A percentile compares a stretch with the other conserved stretches of the same genome.
These are phyloP conservation scores for Notodonta dromedarius DNA, from an alignment of 2,888 invertebrate genomes.

Conservation along the genomic window DNA sequence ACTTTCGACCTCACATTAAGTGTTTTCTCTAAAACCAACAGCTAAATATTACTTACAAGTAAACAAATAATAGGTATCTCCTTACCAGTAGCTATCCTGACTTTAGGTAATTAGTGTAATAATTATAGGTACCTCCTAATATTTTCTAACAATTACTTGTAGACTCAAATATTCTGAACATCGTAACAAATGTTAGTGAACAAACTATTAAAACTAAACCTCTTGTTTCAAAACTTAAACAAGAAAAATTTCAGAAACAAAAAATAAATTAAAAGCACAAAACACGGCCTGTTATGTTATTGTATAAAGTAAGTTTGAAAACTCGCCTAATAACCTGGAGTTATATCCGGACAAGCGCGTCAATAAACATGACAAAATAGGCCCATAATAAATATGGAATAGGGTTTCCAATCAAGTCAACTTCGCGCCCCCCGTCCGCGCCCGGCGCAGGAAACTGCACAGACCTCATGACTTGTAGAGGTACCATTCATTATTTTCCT, in stretches of 20 bases:
- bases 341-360: constrained; percentile 62
- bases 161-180: too few species aligned
- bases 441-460: constrained; percentile 51
- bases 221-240: too few species aligned
- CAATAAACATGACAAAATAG: constrained; percentile 81
- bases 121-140: too few species aligned
- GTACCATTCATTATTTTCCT: constrained; percentile 3
- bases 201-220: too few species aligned
- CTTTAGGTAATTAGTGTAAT: too few species aligned
- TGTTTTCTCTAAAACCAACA: constrained; percentile 62
- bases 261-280: constrained; percentile 1
- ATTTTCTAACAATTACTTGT: too few species aligned
- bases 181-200: too few species aligned
- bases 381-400: constrained; percentile 83
- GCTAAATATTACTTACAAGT: constrained; percentile 28
- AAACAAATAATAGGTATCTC: background rate
- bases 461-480: constrained; percentile 52
- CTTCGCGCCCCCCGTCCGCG: constrained; percentile 67
- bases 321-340: constrained; percentile 52
- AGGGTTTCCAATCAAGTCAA: constrained; percentile 82
- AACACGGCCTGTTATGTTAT: constrained; percentile 37
- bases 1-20: constrained; percentile 73
- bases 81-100: too few species aligned
- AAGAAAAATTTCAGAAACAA: background rate
- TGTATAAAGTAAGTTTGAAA: constrained; percentile 48